Base-by-base conservation (phyloP, 2,113 vertebrate genomes). In the Ifrita kowaldi region DNA sequence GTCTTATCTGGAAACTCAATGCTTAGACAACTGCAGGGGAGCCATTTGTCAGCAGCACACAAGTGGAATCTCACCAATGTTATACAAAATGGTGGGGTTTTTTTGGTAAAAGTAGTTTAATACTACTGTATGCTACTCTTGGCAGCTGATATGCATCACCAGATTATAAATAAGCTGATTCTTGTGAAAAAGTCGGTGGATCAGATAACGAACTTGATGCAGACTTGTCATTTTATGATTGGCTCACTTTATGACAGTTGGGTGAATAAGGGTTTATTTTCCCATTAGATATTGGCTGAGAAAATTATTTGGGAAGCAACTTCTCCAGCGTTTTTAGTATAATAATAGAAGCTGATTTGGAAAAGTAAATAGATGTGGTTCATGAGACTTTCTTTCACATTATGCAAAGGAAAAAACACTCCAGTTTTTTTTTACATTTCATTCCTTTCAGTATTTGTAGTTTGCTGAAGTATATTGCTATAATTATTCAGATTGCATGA, bases 1-100 rank as follows among this genome's bases (percentile, higher is more conserved):
- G n/a, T 95, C 93, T 78, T 87, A n/a, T 80, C 77, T 95, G 94
- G 96, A 60, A 89, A 88, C 26, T 46, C 57, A 95, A 94, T 69
- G 52, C 64, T 83, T 55, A 95, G 84, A 76, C 37, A 78, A 76
- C 84, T 87, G 47, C 65, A 68, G 76, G 79, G 76, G 82, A 75
- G 63, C 82, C 63, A 84, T 92, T 96, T 96, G 59, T 92, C 86
- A 95, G 52, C 65, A 91, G 8, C 55, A 67, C 35, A 81, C 42
- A 89, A 95, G 94, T 89, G 84, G 89, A 95, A 95, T 64, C 56
- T 94, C 49, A 65, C 64, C 70, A 56, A 74, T 67, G 84, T 73
- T 63, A 30, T 44, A 37, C 27, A 92, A 87, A 84, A 90, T 68
- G 24, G 17, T 75, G 59, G 6, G 1, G 9, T 84, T 37, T 84